phyloP scores from a whole-genome alignment of 2,797 vertebrate species.

The Valencia hispanica region DNA sequence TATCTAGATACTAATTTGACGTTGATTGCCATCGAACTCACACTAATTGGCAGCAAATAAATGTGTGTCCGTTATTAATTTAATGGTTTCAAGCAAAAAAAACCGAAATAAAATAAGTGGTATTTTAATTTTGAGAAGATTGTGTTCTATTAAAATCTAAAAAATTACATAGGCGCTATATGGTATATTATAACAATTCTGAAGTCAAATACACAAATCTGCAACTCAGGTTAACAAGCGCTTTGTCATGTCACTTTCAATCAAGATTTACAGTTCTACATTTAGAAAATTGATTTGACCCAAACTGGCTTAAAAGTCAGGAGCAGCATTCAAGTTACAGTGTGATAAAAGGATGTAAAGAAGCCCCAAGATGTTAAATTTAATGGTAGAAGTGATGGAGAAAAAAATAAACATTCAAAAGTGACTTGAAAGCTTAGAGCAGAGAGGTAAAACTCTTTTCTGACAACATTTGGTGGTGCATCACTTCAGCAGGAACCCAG shows the following conservation, averaged over 20 bases:
- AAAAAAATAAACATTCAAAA: not conserved
- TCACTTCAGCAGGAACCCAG: not conserved
- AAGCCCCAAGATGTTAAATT: not conserved
- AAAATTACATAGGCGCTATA: not conserved
- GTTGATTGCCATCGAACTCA: conserved; percentile 52
- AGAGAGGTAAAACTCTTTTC: not conserved
- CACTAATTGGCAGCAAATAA: conserved; percentile 50
- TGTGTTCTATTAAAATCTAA: not conserved
- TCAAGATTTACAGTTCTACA: not conserved
- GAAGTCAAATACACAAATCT: not conserved
- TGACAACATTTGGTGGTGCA: not conserved
- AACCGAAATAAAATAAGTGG: not conserved
- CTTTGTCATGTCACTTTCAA: not conserved
- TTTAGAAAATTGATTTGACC: not conserved
- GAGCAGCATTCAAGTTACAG: not conserved
- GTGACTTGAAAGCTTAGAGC: not conserved
- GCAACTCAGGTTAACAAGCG: not conserved
- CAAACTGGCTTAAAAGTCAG: not conserved
- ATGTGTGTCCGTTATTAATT: conserved; percentile 40
- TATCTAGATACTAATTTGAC: conserved; percentile 48
- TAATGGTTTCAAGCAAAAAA: conserved; percentile 1
- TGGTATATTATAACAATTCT: not conserved
- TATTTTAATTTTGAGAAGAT: not conserved
- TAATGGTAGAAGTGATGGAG: not conserved
- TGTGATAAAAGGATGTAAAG: not conserved